A percentile compares a stretch with the other conserved stretches of the same genome.
phyloP scores from a whole-genome alignment of 2,113 vertebrate genomes.

The Cyanoramphus novaezelandiae region DNA sequence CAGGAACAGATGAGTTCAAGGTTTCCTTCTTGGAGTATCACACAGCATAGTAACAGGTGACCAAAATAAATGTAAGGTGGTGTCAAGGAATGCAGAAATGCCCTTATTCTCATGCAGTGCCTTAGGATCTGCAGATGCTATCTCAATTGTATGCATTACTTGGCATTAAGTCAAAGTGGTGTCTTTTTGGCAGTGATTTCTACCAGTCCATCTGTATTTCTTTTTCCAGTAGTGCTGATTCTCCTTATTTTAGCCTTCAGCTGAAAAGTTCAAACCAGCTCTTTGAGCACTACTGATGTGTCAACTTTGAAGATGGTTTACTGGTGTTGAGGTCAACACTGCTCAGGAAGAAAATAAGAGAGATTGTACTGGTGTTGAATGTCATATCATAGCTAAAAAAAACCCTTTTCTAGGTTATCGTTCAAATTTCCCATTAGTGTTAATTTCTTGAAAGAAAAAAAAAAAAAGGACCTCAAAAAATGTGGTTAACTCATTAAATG shows the following conservation, averaged over 20 bases:
- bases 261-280: background rate
- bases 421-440: background rate
- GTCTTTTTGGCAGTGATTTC: background rate
- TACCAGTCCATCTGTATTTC: background rate
- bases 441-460: background rate
- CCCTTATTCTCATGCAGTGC: background rate
- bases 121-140: background rate
- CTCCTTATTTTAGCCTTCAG: background rate
- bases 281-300: background rate
- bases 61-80: background rate
- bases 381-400: background rate
- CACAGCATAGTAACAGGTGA: background rate
- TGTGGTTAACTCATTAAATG: background rate
- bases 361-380: background rate
- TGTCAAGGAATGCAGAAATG: background rate
- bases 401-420: background rate
- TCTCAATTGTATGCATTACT: background rate
- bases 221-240: background rate
- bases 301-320: background rate
- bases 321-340: background rate
- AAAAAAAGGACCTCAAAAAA: background rate
- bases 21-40: background rate
- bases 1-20: background rate
- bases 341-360: background rate
- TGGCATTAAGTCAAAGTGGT: background rate